phyloP scores from a whole-genome alignment of 2,797 vertebrate species.

The Alcedo quadribrachys region DNA sequence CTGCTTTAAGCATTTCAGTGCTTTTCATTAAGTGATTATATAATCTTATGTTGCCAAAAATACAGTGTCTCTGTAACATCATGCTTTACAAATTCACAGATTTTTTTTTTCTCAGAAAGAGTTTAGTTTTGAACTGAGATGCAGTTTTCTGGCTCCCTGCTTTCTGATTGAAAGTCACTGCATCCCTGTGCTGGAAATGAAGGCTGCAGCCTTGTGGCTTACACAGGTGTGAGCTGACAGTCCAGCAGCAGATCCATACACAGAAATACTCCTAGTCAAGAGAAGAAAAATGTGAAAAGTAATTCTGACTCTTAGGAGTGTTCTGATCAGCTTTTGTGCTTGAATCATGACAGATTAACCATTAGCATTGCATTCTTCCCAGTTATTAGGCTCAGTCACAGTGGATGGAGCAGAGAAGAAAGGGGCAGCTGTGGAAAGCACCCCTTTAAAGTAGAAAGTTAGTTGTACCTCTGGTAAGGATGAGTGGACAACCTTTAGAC shows the following conservation, averaged over 20 bases:
- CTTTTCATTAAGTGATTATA: background rate
- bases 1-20: background rate
- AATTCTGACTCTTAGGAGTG: background rate
- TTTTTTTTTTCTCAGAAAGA: background rate
- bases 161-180: background rate
- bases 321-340: background rate
- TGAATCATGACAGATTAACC: accelerated
- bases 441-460: background rate
- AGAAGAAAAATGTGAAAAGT: background rate
- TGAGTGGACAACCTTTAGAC: background rate
- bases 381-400: background rate
- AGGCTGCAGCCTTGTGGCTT: background rate
- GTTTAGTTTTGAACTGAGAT: background rate
- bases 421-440: background rate
- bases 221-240: background rate
- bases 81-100: background rate
- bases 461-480: background rate
- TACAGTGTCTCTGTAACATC: background rate
- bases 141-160: background rate
- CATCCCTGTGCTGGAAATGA: background rate
- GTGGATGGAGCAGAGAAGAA: background rate
- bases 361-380: background rate
- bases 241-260: background rate
- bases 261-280: background rate
- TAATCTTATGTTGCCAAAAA: background rate